Evolutionary conservation across 2,797 vertebrate genomes (phyloP).

Genomic region (Phalanger gymnotis): DNA sequence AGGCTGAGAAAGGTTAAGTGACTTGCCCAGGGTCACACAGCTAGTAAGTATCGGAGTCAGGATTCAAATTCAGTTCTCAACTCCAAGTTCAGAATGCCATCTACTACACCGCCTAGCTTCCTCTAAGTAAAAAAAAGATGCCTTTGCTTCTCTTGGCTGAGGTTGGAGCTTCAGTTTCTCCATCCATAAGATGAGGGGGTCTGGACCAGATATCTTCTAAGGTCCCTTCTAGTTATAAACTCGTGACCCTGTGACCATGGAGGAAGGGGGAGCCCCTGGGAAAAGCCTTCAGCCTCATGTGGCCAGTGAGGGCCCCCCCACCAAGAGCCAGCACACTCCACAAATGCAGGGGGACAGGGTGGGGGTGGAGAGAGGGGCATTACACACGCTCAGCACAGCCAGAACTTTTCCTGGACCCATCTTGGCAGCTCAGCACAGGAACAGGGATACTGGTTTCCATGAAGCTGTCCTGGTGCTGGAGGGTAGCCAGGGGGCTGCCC

Average conservation of each 20-base stretch:
- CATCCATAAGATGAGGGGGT: not conserved
- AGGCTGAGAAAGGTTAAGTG: not conserved
- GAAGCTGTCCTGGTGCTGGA: slow-evolving; percentile 95
- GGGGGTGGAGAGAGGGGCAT: slow-evolving; percentile 83
- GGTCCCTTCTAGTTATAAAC: not conserved
- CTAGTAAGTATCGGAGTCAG: not conserved
- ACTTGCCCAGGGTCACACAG: not conserved
- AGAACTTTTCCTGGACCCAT: slow-evolving; percentile 87
- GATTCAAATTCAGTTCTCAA: not conserved
- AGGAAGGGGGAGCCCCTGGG: slow-evolving; percentile 25
- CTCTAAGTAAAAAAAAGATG: not conserved
- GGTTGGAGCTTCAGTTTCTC: not conserved
- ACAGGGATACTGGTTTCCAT: slow-evolving; percentile 97
- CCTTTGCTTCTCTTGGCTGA: not conserved
- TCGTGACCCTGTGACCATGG: not conserved
- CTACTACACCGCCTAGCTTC: not conserved
- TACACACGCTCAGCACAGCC: slow-evolving; percentile 96
- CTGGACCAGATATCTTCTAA: not conserved
- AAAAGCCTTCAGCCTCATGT: slow-evolving; percentile 70
- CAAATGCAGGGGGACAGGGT: not conserved
- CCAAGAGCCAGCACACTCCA: not conserved
- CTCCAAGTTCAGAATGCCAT: not conserved
- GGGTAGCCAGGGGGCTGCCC: slow-evolving; percentile 89
- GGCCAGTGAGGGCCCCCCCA: slow-evolving; percentile 10
- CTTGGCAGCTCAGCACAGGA: slow-evolving; percentile 95